phyloP scores from a whole-genome alignment of 2,888 invertebrate species.

The Toxonevra muliebris region DNA sequence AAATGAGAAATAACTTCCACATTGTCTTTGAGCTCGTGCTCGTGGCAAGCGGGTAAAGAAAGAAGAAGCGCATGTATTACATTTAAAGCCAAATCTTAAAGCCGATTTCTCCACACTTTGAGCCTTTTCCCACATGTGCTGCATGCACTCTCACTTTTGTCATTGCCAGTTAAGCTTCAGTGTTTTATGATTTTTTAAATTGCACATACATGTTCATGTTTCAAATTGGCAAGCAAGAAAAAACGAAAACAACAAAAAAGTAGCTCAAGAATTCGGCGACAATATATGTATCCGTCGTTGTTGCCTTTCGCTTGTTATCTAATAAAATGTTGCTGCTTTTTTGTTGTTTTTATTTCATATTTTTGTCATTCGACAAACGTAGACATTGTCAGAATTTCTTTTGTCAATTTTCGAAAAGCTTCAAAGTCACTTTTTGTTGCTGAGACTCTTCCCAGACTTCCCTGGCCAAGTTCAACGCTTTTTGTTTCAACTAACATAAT shows the following conservation, averaged over 20 bases:
- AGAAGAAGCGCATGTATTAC: neutral
- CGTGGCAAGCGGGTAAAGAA: neutral
- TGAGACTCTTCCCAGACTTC: too few relatives aligned
- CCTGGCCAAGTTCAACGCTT: too few relatives aligned
- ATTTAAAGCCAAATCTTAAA: neutral
- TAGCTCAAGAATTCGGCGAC: neutral
- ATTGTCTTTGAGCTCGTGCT: too few relatives aligned
- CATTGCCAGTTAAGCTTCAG: too few relatives aligned
- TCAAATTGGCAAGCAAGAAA: neutral
- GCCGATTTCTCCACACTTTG: neutral
- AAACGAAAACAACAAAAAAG: neutral
- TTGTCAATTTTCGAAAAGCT: constrained; percentile 42
- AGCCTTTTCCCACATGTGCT: too few relatives aligned
- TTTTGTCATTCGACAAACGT: constrained; percentile 25
- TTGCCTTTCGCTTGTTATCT: neutral
- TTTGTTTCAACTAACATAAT: neutral
- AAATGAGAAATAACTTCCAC: constrained; percentile 5
- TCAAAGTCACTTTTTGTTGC: constrained; percentile 29
- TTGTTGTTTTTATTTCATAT: constrained; percentile 2
- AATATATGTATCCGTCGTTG: neutral
- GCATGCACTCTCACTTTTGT: too few relatives aligned
- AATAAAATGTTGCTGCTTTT: constrained; percentile 3
- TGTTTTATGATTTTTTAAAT: too few relatives aligned
- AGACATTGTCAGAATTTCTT: constrained; percentile 45
- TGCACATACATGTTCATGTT: too few relatives aligned